Evolutionary conservation across 2,113 vertebrate genomes (phyloP).

Genomic region (Trichomycterus rosablanca): DNA sequence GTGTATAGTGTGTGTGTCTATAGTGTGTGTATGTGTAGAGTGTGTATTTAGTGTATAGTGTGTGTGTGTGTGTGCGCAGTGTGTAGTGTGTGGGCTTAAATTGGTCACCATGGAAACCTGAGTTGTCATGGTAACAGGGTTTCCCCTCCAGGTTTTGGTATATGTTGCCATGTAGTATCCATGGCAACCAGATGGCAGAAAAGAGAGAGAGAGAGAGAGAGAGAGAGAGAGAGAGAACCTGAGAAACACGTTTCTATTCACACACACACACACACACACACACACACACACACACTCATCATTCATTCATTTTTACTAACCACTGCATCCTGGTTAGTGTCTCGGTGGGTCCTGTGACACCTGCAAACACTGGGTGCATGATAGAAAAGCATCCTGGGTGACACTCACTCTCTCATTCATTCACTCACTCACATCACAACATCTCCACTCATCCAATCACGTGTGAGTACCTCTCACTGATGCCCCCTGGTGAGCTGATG

Average conservation of each 20-base stretch:
- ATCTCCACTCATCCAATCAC: no score
- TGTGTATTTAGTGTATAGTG: conserved; percentile 11
- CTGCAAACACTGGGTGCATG: no score
- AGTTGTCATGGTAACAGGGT: conserved; percentile 56
- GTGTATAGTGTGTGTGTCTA: conserved; percentile 24
- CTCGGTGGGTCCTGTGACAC: no score
- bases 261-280: neutral
- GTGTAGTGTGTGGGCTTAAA: conserved; percentile 14
- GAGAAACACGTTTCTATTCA: neutral
- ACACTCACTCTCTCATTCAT: no score
- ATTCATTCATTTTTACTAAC: neutral
- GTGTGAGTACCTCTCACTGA: no score
- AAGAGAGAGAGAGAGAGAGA: neutral
- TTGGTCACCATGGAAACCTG: conserved; percentile 44
- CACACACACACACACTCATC: neutral
- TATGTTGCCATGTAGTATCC: conserved; percentile 60
- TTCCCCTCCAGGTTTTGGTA: conserved; percentile 51
- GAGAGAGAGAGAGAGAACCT: neutral
- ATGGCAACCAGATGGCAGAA: conserved; percentile 47
- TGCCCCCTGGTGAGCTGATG: no score
- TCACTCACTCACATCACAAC: no score
- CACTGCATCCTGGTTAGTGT: neutral
- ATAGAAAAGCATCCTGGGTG: no score
- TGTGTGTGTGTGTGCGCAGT: conserved; percentile 6
- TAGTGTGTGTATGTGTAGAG: neutral